Conservation (phyloP, 1,140 invertebrate species). For the Drosophila kanapiae region DNA sequence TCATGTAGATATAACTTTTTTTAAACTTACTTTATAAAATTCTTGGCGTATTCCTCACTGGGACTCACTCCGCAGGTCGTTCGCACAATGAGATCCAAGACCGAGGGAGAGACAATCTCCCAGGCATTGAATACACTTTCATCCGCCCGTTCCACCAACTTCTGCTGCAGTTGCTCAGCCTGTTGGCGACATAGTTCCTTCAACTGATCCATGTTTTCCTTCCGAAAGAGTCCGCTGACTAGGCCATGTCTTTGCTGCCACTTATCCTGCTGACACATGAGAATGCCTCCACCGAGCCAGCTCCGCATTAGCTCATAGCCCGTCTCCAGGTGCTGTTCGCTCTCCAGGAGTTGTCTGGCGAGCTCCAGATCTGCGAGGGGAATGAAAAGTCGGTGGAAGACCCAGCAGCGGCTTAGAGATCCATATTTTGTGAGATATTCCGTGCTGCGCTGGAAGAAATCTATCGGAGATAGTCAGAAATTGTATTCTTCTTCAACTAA, state of each 20-base stretch:
- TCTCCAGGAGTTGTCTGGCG: slow-evolving; percentile 58
- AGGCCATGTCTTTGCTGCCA: slow-evolving; percentile 56
- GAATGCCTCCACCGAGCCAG: slow-evolving; percentile 48
- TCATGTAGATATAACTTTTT: no score
- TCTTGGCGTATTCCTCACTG: slow-evolving; percentile 41
- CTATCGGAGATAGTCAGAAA: slow-evolving; percentile 13
- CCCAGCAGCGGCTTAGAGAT: slow-evolving; percentile 57
- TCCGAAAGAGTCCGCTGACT: slow-evolving; percentile 32
- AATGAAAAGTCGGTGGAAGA: slow-evolving; percentile 69
- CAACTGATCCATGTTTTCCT: slow-evolving; percentile 23
- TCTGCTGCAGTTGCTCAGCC: slow-evolving; percentile 16
- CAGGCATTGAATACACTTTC: slow-evolving; percentile 36
- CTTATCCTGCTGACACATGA: slow-evolving; percentile 41
- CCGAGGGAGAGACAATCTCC: slow-evolving; percentile 7
- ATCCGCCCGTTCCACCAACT: slow-evolving; percentile 2
- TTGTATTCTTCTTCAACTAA: background rate
- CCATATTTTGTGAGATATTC: slow-evolving; percentile 64
- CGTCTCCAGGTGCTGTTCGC: slow-evolving; percentile 52
- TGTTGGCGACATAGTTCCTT: slow-evolving; percentile 33
- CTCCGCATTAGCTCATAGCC: slow-evolving; percentile 62
- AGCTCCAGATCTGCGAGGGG: slow-evolving; percentile 63
- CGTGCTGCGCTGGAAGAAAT: slow-evolving; percentile 61
- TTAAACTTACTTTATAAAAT: slow-evolving; percentile 51
- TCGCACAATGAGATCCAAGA: slow-evolving; percentile 51
- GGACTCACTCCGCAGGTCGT: slow-evolving; percentile 45